Evolutionary conservation across 2,888 invertebrate genomes (phyloP), one percentile per base, ranked within the genome.

Genomic region (Calameuta pallipes): DNA sequence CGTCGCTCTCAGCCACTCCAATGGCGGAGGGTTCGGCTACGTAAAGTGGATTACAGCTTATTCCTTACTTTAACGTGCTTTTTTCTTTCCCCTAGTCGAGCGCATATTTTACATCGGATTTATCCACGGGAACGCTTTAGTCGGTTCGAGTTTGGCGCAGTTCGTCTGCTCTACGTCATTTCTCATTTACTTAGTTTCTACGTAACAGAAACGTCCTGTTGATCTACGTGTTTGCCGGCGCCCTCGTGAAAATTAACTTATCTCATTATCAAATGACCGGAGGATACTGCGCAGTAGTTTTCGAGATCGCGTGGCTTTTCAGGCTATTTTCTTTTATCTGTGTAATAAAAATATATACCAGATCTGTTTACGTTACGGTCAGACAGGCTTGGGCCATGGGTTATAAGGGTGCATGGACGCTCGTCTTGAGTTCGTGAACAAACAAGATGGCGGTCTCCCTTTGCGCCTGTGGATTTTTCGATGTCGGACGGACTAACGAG

Each of bases 71-170:
- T 78, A 80, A 79, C 81, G 70, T 75, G 80, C 81, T 81, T 83
- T 82, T 80, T 56, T 37, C 4, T 4, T 12, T 12, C 12, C 86
- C 73, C 75, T 76, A 77, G 77, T 73, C 79, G 78, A 77, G 71
- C 82, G 82, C 82, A 83, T 87, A 87, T 84, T 87, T 86, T 82
- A 82, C 82, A 79, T 80, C 78, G 82, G 82, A 82, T 81, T 84
- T 82, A 82, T 70, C 74, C 70, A 75, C 23, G 56, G 56, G 23
- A 56, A 23, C 56, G 79, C 74, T 34, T 31, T 79, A 77, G n/a
- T 68, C 74, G 79, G 80, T 83, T 78, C 77, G 76, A 78, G 23
- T 56, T 56, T 9, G 23, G 9, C 23, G 23, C 6, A 56, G 15
- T 23, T 23, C 23, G 9, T 56, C 56, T 23, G 76, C n/a, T 76